Conservation (phyloP, 2,113 vertebrate genomes). For the Corythoichthys haematopterus region DNA sequence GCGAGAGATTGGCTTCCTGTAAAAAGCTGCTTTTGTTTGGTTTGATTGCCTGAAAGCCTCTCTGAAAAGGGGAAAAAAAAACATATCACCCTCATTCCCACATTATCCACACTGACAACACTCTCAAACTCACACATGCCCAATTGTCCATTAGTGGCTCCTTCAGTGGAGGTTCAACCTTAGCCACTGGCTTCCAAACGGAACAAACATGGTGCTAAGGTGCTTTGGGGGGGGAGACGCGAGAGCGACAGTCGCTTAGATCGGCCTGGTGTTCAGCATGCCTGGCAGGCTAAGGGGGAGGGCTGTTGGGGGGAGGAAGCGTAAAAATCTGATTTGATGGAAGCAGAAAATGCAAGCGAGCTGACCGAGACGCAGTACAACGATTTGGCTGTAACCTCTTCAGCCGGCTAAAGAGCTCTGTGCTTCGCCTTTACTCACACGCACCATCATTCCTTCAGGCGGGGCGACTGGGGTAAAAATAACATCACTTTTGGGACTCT, state of each 20-base stretch:
- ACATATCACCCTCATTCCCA: constrained; percentile 17
- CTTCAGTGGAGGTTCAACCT: constrained; percentile 23
- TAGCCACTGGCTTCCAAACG: constrained; percentile 40
- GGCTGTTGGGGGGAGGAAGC: neutral
- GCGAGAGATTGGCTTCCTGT: constrained; percentile 23
- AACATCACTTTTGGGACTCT: neutral
- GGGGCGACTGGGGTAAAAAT: neutral
- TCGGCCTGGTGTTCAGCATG: constrained; percentile 26
- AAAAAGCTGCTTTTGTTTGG: constrained; percentile 58
- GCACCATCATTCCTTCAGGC: neutral
- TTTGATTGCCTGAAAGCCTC: constrained; percentile 57
- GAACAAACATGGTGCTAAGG: constrained; percentile 53
- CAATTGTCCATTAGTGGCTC: constrained; percentile 41
- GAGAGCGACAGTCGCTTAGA: constrained; percentile 20
- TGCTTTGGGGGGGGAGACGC: constrained; percentile 22
- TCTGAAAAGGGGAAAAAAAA: constrained; percentile 3
- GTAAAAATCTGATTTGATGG: constrained; percentile 17
- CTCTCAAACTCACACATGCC: constrained; percentile 11
- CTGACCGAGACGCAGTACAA: constrained; percentile 20
- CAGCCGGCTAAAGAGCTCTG: constrained; percentile 56
- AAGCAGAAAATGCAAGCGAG: constrained; percentile 13
- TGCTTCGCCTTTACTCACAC: constrained; percentile 45
- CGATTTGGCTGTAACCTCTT: constrained; percentile 18
- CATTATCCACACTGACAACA: constrained; percentile 31
- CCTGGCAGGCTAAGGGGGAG: constrained; percentile 16